These are phyloP conservation scores for Martes martes DNA, from an alignment of 2,113 vertebrate genomes.

Conservation along the genomic window DNA sequence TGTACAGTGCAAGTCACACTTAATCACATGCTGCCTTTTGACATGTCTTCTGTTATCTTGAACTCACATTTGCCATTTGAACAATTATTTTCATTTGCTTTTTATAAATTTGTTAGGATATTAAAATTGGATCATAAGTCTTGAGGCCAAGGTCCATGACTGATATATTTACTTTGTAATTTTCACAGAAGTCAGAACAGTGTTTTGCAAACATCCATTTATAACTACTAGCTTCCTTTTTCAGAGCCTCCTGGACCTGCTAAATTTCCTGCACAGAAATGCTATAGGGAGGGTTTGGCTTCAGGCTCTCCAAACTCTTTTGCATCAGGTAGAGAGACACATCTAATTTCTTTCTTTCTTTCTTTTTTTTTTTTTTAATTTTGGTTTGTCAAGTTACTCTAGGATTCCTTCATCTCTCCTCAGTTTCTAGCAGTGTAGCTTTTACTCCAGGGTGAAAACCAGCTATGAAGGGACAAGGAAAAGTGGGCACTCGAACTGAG, in stretches of 20 bases:
- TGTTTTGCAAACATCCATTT: not conserved
- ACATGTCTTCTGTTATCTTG: not conserved
- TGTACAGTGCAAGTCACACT: not conserved
- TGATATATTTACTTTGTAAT: not conserved
- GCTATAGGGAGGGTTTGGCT: not conserved
- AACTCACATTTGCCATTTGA: not conserved
- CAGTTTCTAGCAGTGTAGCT: not conserved
- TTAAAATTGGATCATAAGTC: not conserved
- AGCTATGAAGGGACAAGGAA: not conserved
- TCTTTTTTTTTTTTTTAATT: not conserved
- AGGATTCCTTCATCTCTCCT: not conserved
- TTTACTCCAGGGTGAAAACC: not conserved
- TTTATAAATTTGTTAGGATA: not conserved
- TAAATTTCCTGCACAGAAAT: not conserved
- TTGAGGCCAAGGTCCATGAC: not conserved
- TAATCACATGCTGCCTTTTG: not conserved
- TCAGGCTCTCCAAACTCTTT: not conserved
- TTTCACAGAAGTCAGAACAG: not conserved
- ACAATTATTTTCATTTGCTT: conserved; percentile 4
- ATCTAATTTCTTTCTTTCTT: not conserved
- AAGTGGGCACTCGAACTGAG: fast-evolving
- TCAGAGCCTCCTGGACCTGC: not conserved
- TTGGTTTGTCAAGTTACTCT: not conserved
- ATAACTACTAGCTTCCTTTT: not conserved
- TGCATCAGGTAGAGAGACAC: not conserved